These are phyloP conservation scores for Pheosia gnoma DNA, from an alignment of 2,888 invertebrate genomes.

Conservation along the genomic window DNA sequence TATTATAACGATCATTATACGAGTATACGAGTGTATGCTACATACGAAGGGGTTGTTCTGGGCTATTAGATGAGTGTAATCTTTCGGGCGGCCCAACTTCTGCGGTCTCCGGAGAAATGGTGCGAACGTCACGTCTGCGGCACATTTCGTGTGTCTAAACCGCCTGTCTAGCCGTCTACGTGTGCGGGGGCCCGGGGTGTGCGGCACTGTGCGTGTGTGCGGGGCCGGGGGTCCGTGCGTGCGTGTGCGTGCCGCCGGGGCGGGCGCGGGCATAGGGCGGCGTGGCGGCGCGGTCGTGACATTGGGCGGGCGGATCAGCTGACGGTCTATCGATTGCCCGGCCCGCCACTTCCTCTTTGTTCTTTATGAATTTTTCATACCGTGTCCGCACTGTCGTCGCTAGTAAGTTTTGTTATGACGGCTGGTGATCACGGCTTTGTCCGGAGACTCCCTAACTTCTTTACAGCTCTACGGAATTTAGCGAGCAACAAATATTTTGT, in stretches of 20 bases:
- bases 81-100: slow-evolving; percentile 3
- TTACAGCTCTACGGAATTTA: background rate
- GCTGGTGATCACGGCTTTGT: slow-evolving; percentile 11
- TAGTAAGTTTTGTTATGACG: slow-evolving; percentile 58
- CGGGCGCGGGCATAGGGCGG: slow-evolving; percentile 40
- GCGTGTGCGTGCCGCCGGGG: slow-evolving; percentile 49
- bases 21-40: background rate
- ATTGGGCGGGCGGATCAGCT: slow-evolving; percentile 82
- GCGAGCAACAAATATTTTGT: background rate
- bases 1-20: background rate
- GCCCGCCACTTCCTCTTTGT: slow-evolving; percentile 68
- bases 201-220: slow-evolving; percentile 22
- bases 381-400: slow-evolving; percentile 28
- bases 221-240: slow-evolving; percentile 25
- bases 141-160: slow-evolving; percentile 1
- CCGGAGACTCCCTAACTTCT: background rate
- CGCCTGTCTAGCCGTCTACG: slow-evolving; percentile 8
- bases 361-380: slow-evolving; percentile 77
- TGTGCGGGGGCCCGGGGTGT: slow-evolving; percentile 22
- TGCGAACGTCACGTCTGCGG: slow-evolving; percentile 8
- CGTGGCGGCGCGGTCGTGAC: slow-evolving; percentile 69
- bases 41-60: background rate
- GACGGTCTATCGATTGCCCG: slow-evolving; percentile 73
- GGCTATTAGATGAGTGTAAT: slow-evolving; percentile 11
- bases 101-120: slow-evolving; percentile 6